Evolutionary conservation across 2,113 vertebrate species (phyloP).

Genomic region (Calypte anna): DNA sequence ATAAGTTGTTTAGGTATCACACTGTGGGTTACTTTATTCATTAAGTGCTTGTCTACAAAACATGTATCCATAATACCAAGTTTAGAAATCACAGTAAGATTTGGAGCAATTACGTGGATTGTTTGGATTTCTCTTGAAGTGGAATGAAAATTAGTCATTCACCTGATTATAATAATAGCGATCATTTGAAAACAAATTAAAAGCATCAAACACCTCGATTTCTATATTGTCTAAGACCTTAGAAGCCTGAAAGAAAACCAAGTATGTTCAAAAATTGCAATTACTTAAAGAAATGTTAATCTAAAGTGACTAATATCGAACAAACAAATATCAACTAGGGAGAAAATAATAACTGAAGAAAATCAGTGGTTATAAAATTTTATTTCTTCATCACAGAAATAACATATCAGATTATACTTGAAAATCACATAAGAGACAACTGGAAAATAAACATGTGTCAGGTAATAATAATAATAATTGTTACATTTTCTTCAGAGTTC

Average conservation of each 20-base stretch:
- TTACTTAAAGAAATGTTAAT: background rate
- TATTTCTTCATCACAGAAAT: background rate
- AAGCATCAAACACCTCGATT: conserved; percentile 20
- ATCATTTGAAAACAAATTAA: conserved; percentile 47
- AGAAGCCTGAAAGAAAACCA: conserved; percentile 1
- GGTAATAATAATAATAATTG: background rate
- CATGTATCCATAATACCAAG: background rate
- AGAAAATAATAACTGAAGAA: background rate
- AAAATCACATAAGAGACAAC: background rate
- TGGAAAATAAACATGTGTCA: background rate
- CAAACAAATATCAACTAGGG: background rate
- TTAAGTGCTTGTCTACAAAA: background rate
- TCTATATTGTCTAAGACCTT: background rate
- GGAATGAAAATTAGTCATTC: conserved; percentile 15
- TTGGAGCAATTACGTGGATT: conserved; percentile 26
- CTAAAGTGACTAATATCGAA: background rate
- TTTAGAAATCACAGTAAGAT: conserved; percentile 19
- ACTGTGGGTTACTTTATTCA: background rate
- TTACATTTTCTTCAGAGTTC: background rate
- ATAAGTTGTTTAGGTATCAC: background rate
- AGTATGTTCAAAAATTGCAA: background rate
- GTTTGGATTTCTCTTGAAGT: conserved; percentile 30
- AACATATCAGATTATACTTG: background rate
- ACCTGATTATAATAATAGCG: conserved; percentile 28
- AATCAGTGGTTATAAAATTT: background rate